Base-by-base conservation (phyloP, 2,797 vertebrate genomes). In the Varecia variegata region DNA sequence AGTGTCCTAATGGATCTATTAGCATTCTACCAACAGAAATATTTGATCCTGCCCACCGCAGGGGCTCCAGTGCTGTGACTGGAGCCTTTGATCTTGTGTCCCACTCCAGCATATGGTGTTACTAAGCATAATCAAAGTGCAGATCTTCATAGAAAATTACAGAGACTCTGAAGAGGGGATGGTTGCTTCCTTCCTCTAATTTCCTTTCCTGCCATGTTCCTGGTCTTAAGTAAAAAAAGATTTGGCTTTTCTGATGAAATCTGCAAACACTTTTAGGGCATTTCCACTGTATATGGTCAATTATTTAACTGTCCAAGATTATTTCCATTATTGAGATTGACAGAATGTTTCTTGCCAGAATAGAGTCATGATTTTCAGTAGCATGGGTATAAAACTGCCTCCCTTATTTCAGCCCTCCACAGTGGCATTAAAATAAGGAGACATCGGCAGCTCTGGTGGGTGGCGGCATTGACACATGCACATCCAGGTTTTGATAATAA, bases 61-160 rank as follows among this genome's bases (percentile, higher is more conserved):
- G 40, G 90, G 74, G 76, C 93, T 96, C 90, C 93, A 96, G 74
- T 20, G 82, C 93, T 17, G 10, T 11, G 89, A 81, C 27, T 83
- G 92, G 77, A 23, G 93, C 80, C 97, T 98, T 98, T 98, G 98
- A 98, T 98, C 97, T 83, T 65, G 0, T 30, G 47, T 90, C 93
- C 93, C 86, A 20, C 97, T 97, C 96, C 67, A 95, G 95, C 98
- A 98, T 97, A 95, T 98, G 98, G 96, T 86, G 96, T 95, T 97
- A 90, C 70, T 92, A 95, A 97, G 45, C 54, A 52, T 56, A 98
- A 98, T 98, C 97, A 98, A 96, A 98, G 98, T 96, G 86, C 90
- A 98, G 98, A 97, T 98, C 98, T 98, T 98, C 98, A 97, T 88
- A 97, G 95, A 98, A 97, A 98, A 98, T 94, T 96, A 95, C 97